Evolutionary conservation across 1,140 invertebrate species (phyloP), one percentile per base, ranked within the genome.

Genomic region (Drosophila kurseongensis): DNA sequence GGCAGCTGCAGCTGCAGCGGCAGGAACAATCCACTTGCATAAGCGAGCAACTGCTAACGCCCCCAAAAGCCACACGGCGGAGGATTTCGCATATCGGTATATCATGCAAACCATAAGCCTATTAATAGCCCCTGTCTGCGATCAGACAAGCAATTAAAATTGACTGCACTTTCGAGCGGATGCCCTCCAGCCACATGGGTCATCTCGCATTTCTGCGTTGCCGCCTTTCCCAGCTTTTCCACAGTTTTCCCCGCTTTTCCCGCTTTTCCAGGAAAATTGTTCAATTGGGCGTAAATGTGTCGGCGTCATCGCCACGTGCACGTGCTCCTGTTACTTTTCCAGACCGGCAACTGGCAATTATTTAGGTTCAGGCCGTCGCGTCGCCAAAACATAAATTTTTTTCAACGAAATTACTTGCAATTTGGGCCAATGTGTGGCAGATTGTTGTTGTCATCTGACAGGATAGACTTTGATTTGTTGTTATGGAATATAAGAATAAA

Each of bases 131-230:
- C 63, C 82, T 78, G 83, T 74, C 79, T 79, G 83, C 75, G 79
- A 83, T 88, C 83, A 68, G 80, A 77, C 83, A 88, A 88, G 86
- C 83, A 88, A 88, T 88, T 88, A 89, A 89, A 88, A 88, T 89
- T 88, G 83, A 88, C 83, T 88, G 72, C 83, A 89, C 84, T 88
- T 89, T 88, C 74, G 69, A 84, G 77, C 77, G 80, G 44, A 71
- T 71, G 66, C 51, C 68, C 65, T 66, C 61, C 32, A 66, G 65
- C 65, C 65, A 32, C 61, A 68, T 75, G 60, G 73, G 40, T 14
- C 29, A n/a, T 32, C 45, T 14, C 29, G 29, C 29, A 32, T 32
- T 32, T 32, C 5, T 32, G 29, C 29, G 29, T 32, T 32, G 8
- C 29, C 29, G 29, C 29, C 13, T 16, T 36, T 9, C 8, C 2